phyloP scores from a whole-genome alignment of 2,113 vertebrate genomes.

The Nannospalax galili region DNA sequence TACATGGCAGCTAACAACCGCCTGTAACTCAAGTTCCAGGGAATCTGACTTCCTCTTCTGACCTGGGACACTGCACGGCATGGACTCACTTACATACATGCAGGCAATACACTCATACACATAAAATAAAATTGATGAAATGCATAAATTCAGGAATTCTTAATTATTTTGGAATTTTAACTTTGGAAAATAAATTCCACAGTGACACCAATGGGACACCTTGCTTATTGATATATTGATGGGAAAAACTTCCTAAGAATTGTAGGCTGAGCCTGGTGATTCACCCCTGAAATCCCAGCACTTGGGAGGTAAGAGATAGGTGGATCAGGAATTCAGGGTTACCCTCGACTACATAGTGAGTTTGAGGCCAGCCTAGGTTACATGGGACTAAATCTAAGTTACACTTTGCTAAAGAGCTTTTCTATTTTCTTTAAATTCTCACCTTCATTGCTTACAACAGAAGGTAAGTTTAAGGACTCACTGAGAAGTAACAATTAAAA shows the following conservation, averaged over 20 bases:
- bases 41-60: too few relatives aligned
- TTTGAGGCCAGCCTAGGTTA: background rate
- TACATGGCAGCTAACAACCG: too few relatives aligned
- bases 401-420: background rate
- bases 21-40: too few relatives aligned
- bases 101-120: too few relatives aligned
- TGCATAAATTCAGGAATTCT: background rate
- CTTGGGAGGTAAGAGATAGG: background rate
- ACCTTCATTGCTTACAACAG: background rate
- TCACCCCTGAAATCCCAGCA: background rate
- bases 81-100: too few relatives aligned
- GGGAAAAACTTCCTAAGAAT: background rate
- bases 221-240: background rate
- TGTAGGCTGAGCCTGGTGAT: background rate
- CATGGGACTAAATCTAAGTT: background rate
- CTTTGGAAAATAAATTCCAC: slow-evolving; percentile 5
- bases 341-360: background rate
- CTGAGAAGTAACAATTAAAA: background rate
- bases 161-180: slow-evolving; percentile 17
- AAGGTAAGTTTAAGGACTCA: background rate
- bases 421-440: background rate
- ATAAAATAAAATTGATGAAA: too few relatives aligned
- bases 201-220: background rate
- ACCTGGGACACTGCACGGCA: too few relatives aligned
- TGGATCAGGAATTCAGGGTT: background rate